Conservation (phyloP, 37 sponge, comb jelly and placozoan genomes). For the Ianthella basta region DNA sequence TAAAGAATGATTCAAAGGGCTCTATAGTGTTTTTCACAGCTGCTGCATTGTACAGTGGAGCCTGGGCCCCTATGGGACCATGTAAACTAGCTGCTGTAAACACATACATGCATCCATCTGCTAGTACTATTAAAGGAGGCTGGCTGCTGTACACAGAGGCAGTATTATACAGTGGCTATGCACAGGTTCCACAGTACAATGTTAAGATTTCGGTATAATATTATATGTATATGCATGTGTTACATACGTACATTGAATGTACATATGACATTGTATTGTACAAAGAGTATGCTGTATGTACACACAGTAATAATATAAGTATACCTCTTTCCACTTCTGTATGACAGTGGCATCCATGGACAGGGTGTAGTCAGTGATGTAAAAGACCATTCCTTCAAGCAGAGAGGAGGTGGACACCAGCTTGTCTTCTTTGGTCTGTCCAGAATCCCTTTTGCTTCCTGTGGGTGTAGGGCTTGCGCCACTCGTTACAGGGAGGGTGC, state of each 20-base stretch:
- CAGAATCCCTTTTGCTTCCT: no score
- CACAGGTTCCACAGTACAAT: no score
- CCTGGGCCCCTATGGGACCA: no score
- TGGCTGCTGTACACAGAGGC: not conserved
- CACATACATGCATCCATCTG: not conserved
- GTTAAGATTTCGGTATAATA: no score
- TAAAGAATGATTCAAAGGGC: no score
- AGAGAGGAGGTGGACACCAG: slow-evolving; percentile 4
- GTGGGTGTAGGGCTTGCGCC: not conserved
- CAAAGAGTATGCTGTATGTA: no score
- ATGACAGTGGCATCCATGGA: slow-evolving; percentile 55
- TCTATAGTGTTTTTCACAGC: no score
- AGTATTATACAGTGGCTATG: not conserved
- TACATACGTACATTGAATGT: not conserved
- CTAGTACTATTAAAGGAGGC: not conserved
- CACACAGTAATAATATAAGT: no score
- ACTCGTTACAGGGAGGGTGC: not conserved
- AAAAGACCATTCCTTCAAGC: slow-evolving; percentile 58
- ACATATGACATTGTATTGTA: no score
- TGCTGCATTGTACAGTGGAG: no score
- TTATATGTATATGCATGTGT: no score
- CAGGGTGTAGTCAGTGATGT: slow-evolving; percentile 66
- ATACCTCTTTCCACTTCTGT: slow-evolving; percentile 76
- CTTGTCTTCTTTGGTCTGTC: no score
- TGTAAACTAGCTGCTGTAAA: not conserved